These are phyloP conservation scores for Gryllus bimaculatus DNA, from an alignment of 1,140 invertebrate species.

Conservation along the genomic window DNA sequence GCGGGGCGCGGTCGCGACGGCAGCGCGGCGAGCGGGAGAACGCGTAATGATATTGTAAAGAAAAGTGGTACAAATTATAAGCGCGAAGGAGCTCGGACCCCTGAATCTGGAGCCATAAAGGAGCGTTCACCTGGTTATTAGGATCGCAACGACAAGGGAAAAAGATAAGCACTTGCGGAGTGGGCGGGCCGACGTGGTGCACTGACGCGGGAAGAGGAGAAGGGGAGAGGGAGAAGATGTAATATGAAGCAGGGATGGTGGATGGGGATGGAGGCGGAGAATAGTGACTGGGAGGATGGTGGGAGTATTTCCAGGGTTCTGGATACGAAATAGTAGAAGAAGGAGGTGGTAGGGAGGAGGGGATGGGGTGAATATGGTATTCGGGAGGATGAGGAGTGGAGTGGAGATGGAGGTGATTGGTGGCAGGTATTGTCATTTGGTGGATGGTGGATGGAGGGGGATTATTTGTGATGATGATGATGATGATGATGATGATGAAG, in stretches of 20 bases:
- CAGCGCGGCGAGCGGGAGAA: neutral
- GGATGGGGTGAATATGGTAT: neutral
- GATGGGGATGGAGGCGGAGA: neutral
- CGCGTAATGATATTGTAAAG: constrained; percentile 1
- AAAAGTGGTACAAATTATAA: constrained; percentile 1
- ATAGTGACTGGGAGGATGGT: no score
- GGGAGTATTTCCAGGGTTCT: no score
- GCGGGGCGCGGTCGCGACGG: neutral
- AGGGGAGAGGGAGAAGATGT: no score
- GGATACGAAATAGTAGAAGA: no score
- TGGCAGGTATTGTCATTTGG: no score
- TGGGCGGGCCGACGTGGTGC: no score
- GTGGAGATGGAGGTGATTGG: no score
- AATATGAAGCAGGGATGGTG: neutral
- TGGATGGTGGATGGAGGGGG: no score
- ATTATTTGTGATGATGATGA: no score
- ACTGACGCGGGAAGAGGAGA: no score
- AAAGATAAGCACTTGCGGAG: neutral
- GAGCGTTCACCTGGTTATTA: neutral
- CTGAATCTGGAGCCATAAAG: neutral
- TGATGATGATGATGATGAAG: no score
- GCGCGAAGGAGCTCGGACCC: neutral
- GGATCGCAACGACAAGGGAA: neutral
- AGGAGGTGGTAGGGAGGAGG: neutral
- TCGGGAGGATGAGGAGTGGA: neutral